Base-by-base conservation (phyloP, 1,140 invertebrate species). In the Acromyrmex echinatior region DNA sequence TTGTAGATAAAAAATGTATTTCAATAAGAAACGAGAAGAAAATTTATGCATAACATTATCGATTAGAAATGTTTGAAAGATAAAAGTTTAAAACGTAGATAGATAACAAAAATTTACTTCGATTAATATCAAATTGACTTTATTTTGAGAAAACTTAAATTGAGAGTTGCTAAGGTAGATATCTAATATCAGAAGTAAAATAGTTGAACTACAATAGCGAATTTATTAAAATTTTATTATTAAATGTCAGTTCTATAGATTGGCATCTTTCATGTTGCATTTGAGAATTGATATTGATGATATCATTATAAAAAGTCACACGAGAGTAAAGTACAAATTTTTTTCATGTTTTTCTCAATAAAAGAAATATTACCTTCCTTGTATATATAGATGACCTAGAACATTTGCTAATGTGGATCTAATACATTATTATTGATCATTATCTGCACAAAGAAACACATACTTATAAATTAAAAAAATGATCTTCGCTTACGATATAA, bases 391-490 rank as follows among this genome's bases (percentile, higher is more conserved):
- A 16, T 49, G n/a, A 78, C 10, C 9, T 65, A n/a, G 18, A 78
- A 14, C 3, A 12, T 49, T 78, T 14, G 18, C 66, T 66, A 66
- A 79, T 16, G n/a, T 45, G 9, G 1, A 45, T 45, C 10, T 45
- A 45, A 62, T 0, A 62, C 21, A 28, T 62, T 56, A 62, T 12
- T 78, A 58, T 28, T 21, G 53, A 71, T 60, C 31, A 45, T 60
- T 5, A 9, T 60, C 49, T 16, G 21, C 16, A 56, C 7, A 12
- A 16, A 70, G 16, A 9, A 70, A 80, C 3, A 1, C 1, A 35
- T 51, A 56, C 18, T 81, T 31, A 10, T 45, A 81, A 60, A 81
- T 81, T 58, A 45, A 70, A 81, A 81, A 45, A 58, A 14, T 35
- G n/a, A 18, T 45, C 14, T 45, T 25, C 2, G 2, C 12, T 51